Evolutionary conservation across 2,113 vertebrate genomes (phyloP).

Genomic region (Callipepla squamata): DNA sequence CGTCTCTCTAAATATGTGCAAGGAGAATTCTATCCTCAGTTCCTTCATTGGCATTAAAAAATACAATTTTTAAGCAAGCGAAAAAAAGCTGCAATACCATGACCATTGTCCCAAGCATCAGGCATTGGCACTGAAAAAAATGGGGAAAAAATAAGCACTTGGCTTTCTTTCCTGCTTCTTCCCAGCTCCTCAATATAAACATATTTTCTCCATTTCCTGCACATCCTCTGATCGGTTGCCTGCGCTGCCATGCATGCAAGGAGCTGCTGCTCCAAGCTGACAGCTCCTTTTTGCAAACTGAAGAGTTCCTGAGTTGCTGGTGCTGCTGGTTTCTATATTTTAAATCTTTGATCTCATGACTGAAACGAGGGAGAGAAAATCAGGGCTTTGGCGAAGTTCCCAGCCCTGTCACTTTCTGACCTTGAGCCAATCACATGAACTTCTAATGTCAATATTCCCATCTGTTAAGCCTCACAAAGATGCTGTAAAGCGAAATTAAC

Average conservation of each 20-base stretch:
- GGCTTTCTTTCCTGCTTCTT: neutral
- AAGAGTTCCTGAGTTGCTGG: neutral
- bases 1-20: neutral
- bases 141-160: neutral
- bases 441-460: constrained; percentile 59
- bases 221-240: neutral
- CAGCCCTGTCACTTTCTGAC: constrained; percentile 49
- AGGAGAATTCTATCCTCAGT: neutral
- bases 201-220: neutral
- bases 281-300: neutral
- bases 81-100: neutral
- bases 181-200: neutral
- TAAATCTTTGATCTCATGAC: neutral
- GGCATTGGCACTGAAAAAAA: neutral
- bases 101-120: neutral
- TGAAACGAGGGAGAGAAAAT: neutral
- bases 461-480: constrained; percentile 40
- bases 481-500: constrained; percentile 41
- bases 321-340: constrained; percentile 6
- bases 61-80: neutral
- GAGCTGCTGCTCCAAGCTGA: neutral
- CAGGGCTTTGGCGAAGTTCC: constrained; percentile 35
- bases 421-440: constrained; percentile 52
- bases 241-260: neutral
- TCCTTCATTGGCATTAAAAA: neutral